Percentiles rank a stretch among this genome's conserved stretches.
These are phyloP conservation scores for Diogma glabrata DNA, from an alignment of 2,888 invertebrate species.

Conservation along the genomic window DNA sequence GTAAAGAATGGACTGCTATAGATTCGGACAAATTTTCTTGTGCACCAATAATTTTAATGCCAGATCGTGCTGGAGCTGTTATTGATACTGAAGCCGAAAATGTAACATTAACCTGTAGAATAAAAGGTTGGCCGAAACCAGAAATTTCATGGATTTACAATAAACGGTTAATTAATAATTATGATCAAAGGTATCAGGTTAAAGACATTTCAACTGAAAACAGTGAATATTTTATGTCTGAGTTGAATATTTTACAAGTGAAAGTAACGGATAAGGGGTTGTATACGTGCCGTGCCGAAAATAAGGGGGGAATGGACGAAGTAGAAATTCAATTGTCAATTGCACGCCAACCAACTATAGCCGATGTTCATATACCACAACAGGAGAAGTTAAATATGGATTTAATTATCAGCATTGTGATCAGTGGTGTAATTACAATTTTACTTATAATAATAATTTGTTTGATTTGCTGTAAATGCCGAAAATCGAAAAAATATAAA, in stretches of 20 bases:
- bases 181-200: slow-evolving; percentile 33
- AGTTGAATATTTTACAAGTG: slow-evolving; percentile 55
- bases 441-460: slow-evolving; percentile 42
- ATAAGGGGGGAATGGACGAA: slow-evolving; percentile 68
- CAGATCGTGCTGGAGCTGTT: slow-evolving; percentile 40
- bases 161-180: slow-evolving; percentile 39
- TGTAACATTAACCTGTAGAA: slow-evolving; percentile 61
- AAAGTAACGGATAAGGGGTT: slow-evolving; percentile 56
- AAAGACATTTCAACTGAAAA: slow-evolving; percentile 27
- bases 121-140: slow-evolving; percentile 63
- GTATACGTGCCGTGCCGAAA: slow-evolving; percentile 70
- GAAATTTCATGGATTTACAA: slow-evolving; percentile 61
- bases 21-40: slow-evolving; percentile 69
- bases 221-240: slow-evolving; percentile 32
- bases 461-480: slow-evolving; percentile 41
- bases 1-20: slow-evolving; percentile 61
- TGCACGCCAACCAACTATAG: background rate
- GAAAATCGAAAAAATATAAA: slow-evolving; percentile 41
- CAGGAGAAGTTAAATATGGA: background rate
- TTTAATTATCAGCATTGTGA: background rate
- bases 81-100: slow-evolving; percentile 52
- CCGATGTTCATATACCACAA: background rate
- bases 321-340: slow-evolving; percentile 54
- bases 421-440: background rate
- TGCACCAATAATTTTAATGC: slow-evolving; percentile 59